Percentiles rank a stretch among this genome's conserved stretches.
Evolutionary conservation across 1,140 invertebrate genomes (phyloP).

Genomic region (Aphidius ervi): DNA sequence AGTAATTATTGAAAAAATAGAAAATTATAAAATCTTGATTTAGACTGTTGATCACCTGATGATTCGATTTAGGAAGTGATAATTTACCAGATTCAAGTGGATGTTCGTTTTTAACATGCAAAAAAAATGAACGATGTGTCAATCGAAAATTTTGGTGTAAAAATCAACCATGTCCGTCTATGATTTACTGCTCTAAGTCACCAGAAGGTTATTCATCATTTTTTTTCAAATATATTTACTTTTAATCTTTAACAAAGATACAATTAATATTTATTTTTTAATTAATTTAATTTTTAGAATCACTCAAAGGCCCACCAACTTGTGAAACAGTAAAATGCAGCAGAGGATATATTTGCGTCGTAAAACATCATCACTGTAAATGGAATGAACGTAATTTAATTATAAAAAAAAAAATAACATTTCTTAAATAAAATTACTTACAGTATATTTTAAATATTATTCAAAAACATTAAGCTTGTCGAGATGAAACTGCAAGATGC

Average conservation of each 20-base stretch:
- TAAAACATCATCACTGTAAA: constrained; percentile 30
- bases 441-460: not conserved
- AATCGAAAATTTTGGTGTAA: constrained; percentile 38
- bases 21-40: too few relatives aligned
- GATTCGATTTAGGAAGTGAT: constrained; percentile 1
- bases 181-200: constrained; percentile 38
- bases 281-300: constrained; percentile 30
- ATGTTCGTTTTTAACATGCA: constrained; percentile 32
- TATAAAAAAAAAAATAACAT: not conserved
- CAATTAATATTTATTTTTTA: too few relatives aligned
- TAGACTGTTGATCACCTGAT: too few relatives aligned
- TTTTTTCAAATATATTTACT: too few relatives aligned
- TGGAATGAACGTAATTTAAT: constrained; percentile 35
- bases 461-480: constrained; percentile 26
- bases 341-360: constrained; percentile 31
- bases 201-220: not conserved
- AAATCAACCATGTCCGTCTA: constrained; percentile 34
- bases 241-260: too few relatives aligned
- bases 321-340: constrained; percentile 36
- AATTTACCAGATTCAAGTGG: constrained; percentile 13
- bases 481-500: constrained; percentile 35
- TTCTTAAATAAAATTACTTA: too few relatives aligned
- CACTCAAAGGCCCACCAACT: constrained; percentile 31
- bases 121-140: constrained; percentile 30
- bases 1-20: too few relatives aligned